phyloP scores from a whole-genome alignment of 1,140 invertebrate species.

The Bombus fervidus region DNA sequence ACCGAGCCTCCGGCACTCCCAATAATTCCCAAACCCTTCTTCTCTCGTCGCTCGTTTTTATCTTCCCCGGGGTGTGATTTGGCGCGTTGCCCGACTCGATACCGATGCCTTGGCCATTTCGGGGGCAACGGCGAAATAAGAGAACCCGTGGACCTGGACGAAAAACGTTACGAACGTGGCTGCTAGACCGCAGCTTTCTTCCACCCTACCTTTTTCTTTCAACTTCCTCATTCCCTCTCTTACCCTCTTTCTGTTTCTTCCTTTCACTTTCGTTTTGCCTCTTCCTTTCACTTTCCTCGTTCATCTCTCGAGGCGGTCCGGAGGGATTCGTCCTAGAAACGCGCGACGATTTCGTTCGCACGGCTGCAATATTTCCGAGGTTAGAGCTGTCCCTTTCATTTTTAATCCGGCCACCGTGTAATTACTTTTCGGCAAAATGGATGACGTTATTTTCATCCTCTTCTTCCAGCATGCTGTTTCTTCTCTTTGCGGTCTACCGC shows the following conservation, averaged over 20 bases:
- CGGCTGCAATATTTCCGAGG: conserved; percentile 20
- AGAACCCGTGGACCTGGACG: conserved; percentile 4
- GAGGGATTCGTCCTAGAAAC: not conserved
- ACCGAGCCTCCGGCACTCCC: not conserved
- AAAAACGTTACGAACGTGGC: conserved; percentile 58
- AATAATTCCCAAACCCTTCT: not conserved
- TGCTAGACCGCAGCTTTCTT: not conserved
- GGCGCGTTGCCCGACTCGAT: conserved; percentile 62
- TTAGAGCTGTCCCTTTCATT: conserved; percentile 7
- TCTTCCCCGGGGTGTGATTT: conserved; percentile 64
- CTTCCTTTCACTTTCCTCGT: not conserved
- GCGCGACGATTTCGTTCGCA: not conserved
- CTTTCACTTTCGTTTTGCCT: not conserved
- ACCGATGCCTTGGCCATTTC: conserved; percentile 54
- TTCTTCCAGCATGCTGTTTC: no score
- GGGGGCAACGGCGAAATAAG: conserved; percentile 44
- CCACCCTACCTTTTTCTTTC: not conserved
- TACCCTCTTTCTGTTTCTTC: not conserved
- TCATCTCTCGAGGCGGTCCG: no score
- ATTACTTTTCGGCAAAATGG: conserved; percentile 20
- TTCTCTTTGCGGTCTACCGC: not conserved
- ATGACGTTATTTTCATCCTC: not conserved
- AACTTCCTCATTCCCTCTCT: not conserved
- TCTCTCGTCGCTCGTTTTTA: conserved; percentile 34
- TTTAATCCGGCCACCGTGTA: conserved; percentile 41